A percentile compares a stretch with the other conserved stretches of the same genome.
phyloP scores from a whole-genome alignment of 2,797 vertebrate species.

The Crossoptilon crossoptilon region DNA sequence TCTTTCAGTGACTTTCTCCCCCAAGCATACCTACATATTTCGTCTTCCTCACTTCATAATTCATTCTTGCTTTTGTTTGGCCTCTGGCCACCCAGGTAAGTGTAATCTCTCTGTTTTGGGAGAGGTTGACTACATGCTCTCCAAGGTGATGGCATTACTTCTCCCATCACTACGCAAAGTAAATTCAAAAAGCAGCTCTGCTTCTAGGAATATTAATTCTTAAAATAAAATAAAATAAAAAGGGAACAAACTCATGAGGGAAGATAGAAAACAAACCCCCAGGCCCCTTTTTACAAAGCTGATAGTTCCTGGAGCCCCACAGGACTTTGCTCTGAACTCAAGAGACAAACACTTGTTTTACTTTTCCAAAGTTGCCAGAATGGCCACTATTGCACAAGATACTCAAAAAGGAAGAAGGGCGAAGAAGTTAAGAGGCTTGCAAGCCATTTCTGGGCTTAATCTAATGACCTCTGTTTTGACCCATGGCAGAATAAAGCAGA shows the following conservation, averaged over 20 bases:
- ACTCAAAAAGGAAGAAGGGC: neutral
- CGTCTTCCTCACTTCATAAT: neutral
- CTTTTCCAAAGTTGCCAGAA: neutral
- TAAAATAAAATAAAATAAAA: too few species aligned
- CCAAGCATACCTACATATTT: fast-evolving
- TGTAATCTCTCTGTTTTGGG: neutral
- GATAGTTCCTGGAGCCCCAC: neutral
- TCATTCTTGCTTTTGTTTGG: neutral
- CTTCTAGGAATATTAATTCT: neutral
- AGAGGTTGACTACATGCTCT: neutral
- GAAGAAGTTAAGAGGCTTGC: neutral
- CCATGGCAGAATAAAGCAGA: neutral
- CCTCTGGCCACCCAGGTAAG: neutral
- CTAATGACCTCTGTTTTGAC: neutral
- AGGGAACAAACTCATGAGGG: neutral
- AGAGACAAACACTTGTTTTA: neutral
- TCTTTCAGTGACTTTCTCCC: neutral
- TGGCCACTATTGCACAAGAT: neutral
- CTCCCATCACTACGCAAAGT: neutral
- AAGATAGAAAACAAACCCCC: neutral
- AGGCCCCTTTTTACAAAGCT: neutral
- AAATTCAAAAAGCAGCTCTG: neutral
- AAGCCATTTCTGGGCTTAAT: neutral
- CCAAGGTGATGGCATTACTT: fast-evolving
- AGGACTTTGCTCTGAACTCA: neutral